phyloP scores from a whole-genome alignment of 2,888 invertebrate species.

The Elysia crispata region DNA sequence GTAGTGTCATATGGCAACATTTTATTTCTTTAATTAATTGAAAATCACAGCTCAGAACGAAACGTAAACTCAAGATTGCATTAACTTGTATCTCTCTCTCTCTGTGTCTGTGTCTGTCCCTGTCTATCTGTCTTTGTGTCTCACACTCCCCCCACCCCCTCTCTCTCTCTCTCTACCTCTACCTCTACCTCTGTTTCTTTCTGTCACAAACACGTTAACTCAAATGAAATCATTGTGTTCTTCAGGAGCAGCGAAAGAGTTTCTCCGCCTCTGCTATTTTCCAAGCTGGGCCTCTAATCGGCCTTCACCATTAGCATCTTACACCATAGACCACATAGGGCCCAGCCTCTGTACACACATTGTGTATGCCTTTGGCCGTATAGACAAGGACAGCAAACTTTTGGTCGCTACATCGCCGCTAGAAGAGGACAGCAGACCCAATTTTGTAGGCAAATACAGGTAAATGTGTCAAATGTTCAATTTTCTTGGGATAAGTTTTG shows the following conservation, averaged over 20 bases:
- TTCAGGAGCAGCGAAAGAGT: constrained; percentile 17
- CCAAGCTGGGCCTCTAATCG: constrained; percentile 45
- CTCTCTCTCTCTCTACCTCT: not conserved
- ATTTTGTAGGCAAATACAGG: constrained; percentile 32
- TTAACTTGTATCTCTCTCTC: too few relatives aligned
- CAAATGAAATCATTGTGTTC: not conserved
- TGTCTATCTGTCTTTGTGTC: too few relatives aligned
- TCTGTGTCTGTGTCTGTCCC: too few relatives aligned
- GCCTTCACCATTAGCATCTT: not conserved
- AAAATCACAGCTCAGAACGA: too few relatives aligned
- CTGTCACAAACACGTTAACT: not conserved
- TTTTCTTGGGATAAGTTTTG: not conserved
- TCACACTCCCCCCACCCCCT: not conserved
- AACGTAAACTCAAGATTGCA: too few relatives aligned
- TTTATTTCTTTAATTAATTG: too few relatives aligned
- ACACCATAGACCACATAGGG: constrained; percentile 41
- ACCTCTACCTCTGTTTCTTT: not conserved
- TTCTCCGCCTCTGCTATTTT: constrained; percentile 50
- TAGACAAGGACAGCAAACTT: constrained; percentile 35
- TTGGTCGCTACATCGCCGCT: constrained; percentile 15
- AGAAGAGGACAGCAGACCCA: constrained; percentile 37
- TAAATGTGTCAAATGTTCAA: not conserved
- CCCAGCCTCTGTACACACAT: constrained; percentile 48
- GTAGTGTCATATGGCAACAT: too few relatives aligned
- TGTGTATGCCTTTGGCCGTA: constrained; percentile 49